Base-by-base conservation (phyloP, 2,797 vertebrate species). In the Clarias fuscus region DNA sequence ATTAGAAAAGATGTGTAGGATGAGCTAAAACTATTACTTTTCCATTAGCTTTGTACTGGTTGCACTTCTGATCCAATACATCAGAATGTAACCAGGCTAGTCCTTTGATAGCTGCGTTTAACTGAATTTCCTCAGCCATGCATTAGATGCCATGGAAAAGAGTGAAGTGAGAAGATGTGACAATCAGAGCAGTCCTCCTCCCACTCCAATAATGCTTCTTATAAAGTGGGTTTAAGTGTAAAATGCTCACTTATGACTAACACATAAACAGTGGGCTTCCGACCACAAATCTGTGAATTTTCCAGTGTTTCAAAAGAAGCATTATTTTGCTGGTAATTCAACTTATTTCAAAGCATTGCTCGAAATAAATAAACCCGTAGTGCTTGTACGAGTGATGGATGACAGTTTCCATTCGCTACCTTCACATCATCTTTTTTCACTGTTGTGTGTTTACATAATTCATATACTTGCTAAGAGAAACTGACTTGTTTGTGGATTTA, bases 21-120 rank as follows among this genome's bases (percentile, higher is more conserved):
- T 77, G 90, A 92, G 90, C 91, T 94, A 93, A 94, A 95, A 94
- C 93, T 92, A 93, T 95, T 94, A 95, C 93, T 92, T 91, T 81
- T 88, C 93, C 92, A 95, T 95, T 95, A 94, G 92, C 93, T 95
- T 94, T 94, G 92, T 93, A 89, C 93, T 91, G 93, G 93, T 95
- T 92, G 93, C 92, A 91, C 93, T 95, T 92, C 90, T 92, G 94
- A 92, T 93, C 92, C 94, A 94, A 95, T 94, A 91, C 94, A 94
- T 94, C 93, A 91, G 92, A 92, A 94, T 94, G 93, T 91, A 94
- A 94, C 93, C 92, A 93, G 94, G 92, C 94, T 91, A 92, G 91
- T 94, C 94, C 94, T 94, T 93, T 93, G 92, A 94, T 92, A 93
- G 94, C 93, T 90, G 92, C 92, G 93, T 92, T 89, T 93, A 96